Percentiles rank a stretch among this genome's conserved stretches.
Evolutionary conservation across 2,797 vertebrate genomes (phyloP).

Genomic region (Lacerta viridis): DNA sequence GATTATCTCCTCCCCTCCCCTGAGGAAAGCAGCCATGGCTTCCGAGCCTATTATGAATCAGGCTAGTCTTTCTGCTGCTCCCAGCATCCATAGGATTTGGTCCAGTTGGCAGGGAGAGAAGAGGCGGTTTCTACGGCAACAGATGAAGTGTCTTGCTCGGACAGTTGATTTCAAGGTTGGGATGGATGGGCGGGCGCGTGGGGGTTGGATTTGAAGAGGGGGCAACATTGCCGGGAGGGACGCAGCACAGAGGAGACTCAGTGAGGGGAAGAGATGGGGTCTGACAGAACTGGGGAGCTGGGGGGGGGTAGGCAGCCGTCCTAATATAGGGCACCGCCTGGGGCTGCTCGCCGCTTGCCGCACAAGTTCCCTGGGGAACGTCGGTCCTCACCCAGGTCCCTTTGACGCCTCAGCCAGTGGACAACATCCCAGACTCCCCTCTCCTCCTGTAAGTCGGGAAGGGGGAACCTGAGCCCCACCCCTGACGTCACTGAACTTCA

Average conservation of each 20-base stretch:
- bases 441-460: neutral
- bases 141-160: neutral
- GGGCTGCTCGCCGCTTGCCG: neutral
- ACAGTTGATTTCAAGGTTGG: neutral
- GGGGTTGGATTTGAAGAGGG: neutral
- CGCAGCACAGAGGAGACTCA: slow-evolving; percentile 10
- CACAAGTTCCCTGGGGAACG: neutral
- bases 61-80: neutral
- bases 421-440: neutral
- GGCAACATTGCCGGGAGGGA: neutral
- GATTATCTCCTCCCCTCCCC: neutral
- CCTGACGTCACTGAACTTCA: too few relatives aligned
- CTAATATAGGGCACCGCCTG: neutral
- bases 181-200: neutral
- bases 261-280: slow-evolving; percentile 2
- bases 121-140: slow-evolving; percentile 11
- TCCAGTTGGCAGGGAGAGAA: neutral
- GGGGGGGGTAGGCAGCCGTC: neutral
- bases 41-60: neutral
- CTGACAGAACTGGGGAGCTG: neutral
- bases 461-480: too few relatives aligned
- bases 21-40: neutral
- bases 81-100: slow-evolving; percentile 12
- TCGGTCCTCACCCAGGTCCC: neutral
- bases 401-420: neutral